These are phyloP conservation scores for Gisinianus flammeolus DNA, from an alignment of 2,888 invertebrate species.

Conservation along the genomic window DNA sequence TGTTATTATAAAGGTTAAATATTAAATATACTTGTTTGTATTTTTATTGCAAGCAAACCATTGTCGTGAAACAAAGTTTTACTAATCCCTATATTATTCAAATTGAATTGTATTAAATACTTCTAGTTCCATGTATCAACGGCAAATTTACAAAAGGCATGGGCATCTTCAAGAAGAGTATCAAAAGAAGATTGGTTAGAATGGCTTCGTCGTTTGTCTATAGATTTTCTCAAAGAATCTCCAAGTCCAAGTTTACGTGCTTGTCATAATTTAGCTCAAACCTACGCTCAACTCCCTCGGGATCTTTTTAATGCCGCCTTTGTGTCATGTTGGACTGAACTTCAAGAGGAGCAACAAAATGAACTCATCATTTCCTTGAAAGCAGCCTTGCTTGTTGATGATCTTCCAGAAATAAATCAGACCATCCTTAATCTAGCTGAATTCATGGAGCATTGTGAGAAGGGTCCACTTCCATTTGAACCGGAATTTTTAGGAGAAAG, in stretches of 20 bases:
- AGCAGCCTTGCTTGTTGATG: slow-evolving; percentile 88
- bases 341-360: slow-evolving; percentile 78
- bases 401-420: slow-evolving; percentile 94
- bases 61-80: background rate
- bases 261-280: slow-evolving; percentile 89
- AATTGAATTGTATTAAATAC: no score
- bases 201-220: slow-evolving; percentile 90
- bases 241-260: slow-evolving; percentile 93
- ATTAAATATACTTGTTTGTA: no score
- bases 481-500: slow-evolving; percentile 85
- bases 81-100: background rate
- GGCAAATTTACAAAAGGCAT: slow-evolving; percentile 82
- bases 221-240: slow-evolving; percentile 91
- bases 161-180: slow-evolving; percentile 89
- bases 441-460: slow-evolving; percentile 99
- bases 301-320: slow-evolving; percentile 99
- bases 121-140: slow-evolving; percentile 77
- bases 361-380: slow-evolving; percentile 86
- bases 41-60: no score
- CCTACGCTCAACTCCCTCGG: slow-evolving; percentile 91
- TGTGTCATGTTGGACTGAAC: slow-evolving; percentile 98
- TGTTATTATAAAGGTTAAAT: no score
- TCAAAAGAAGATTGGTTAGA: slow-evolving; percentile 99
- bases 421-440: slow-evolving; percentile 96
- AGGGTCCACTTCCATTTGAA: slow-evolving; percentile 87